Evolutionary conservation across 2,797 vertebrate genomes (phyloP), one percentile per base, ranked within the genome.

Genomic region (Amniataba percoides): DNA sequence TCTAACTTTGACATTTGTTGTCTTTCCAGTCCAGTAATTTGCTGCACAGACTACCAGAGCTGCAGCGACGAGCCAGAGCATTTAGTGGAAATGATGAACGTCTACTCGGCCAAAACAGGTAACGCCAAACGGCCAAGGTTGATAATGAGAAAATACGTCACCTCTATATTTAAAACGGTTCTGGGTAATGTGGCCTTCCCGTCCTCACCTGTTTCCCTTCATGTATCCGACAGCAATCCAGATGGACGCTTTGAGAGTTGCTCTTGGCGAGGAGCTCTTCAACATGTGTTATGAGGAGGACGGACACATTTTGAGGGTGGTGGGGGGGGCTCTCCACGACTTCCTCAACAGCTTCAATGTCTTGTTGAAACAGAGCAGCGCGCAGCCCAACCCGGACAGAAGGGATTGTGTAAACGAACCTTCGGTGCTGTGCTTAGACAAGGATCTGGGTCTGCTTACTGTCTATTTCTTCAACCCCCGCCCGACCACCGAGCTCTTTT

Each of bases 311-410:
- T 91, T 99, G 59, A 95, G 94, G 16, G 97, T 98, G 88, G 98
- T 99, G 65, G 98, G 97, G 80, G 98, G 98, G 67, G 97, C 97
- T 3, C 97, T 99, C 46, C 98, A 98, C 14, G 97, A 99, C 93
- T 99, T 99, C 91, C 94, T 99, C 82, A 99, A 99, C 89, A 99
- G 98, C 89, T 99, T 99, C 92, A 97, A 97, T 69, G 97, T 98
- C 78, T 94, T 99, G 79, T 91, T 99, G 89, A 99, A 97, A 83
- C 97, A 99, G 88, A 97, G 97, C 89, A 89, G 88, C 77, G 23
- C 81, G 60, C 86, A 48, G 16, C 88, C 86, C 70, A 89, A 81
- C 71, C 78, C 81, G 3, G 90, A 89, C 77, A 78, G 86, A 61
- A 84, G 89, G 66, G 95, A 95, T 85, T 95, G 94, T 87, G 95